Evolutionary conservation across 2,113 vertebrate species (phyloP).

Genomic region (Etheostoma spectabile): DNA sequence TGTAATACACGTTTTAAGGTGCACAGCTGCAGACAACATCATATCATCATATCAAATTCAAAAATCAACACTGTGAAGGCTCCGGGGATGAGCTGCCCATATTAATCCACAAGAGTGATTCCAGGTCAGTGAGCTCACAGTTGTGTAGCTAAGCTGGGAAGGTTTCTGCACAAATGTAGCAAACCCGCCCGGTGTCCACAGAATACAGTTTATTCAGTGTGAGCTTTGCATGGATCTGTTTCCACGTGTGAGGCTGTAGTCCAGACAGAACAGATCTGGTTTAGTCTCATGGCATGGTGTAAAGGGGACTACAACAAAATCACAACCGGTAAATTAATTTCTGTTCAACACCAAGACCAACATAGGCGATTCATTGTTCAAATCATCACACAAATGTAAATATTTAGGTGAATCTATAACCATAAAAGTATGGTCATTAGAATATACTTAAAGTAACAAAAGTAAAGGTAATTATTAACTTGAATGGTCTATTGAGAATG

Average conservation of each 20-base stretch:
- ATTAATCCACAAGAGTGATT: slow-evolving; percentile 42
- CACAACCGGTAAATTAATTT: too few species aligned
- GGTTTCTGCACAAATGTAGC: slow-evolving; percentile 37
- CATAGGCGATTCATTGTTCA: neutral
- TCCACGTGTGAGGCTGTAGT: neutral
- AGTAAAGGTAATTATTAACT: neutral
- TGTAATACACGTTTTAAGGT: neutral
- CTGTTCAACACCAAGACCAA: neutral
- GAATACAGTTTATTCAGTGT: neutral
- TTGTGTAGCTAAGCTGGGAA: slow-evolving; percentile 16
- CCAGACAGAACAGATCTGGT: neutral
- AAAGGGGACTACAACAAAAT: neutral
- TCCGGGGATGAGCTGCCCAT: slow-evolving; percentile 16
- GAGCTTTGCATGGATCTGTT: neutral
- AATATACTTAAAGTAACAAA: neutral
- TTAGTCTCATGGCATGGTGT: neutral
- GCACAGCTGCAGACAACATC: slow-evolving; percentile 12
- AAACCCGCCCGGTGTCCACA: slow-evolving; percentile 12
- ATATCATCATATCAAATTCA: slow-evolving; percentile 23
- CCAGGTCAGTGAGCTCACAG: slow-evolving; percentile 52
- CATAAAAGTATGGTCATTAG: neutral
- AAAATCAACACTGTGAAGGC: slow-evolving; percentile 24
- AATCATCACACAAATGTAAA: neutral
- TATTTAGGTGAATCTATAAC: neutral
- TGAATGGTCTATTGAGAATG: neutral